phyloP scores from a whole-genome alignment of 2,797 vertebrate species.

The Ctenopoma multispine region DNA sequence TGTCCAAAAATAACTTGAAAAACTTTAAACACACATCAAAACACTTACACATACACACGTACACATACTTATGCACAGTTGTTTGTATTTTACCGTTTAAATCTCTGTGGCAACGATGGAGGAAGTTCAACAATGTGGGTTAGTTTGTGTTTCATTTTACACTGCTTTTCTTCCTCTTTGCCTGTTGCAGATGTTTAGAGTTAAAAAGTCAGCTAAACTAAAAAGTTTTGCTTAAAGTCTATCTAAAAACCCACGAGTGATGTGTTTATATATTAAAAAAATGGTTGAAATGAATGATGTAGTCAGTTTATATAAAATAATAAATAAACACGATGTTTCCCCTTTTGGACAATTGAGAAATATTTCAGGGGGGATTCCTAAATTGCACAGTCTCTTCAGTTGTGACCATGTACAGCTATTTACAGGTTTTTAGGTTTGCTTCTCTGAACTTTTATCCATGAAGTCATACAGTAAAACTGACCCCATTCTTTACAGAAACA shows the following conservation, averaged over 20 bases:
- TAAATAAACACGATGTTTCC: neutral
- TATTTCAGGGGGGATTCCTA: neutral
- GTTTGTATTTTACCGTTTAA: no score
- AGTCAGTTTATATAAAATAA: neutral
- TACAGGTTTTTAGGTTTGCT: neutral
- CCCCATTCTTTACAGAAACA: neutral
- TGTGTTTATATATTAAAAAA: neutral
- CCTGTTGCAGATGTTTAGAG: neutral
- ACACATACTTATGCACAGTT: no score
- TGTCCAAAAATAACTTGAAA: slow-evolving; percentile 3
- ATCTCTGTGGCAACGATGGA: neutral
- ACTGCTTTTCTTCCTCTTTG: slow-evolving; percentile 37
- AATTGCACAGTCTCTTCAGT: neutral
- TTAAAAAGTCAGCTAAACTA: no score
- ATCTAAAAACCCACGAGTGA: neutral
- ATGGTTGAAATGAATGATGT: neutral
- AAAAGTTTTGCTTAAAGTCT: slow-evolving; percentile 5
- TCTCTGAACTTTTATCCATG: no score
- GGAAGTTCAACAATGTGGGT: neutral
- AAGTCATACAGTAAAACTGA: no score
- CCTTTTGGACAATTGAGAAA: slow-evolving; percentile 11
- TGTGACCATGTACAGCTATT: neutral
- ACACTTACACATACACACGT: no score
- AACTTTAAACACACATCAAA: no score
- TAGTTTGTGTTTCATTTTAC: slow-evolving; percentile 7